phyloP scores from a whole-genome alignment of 2,113 vertebrate genomes.

The Paramormyrops kingsleyae region DNA sequence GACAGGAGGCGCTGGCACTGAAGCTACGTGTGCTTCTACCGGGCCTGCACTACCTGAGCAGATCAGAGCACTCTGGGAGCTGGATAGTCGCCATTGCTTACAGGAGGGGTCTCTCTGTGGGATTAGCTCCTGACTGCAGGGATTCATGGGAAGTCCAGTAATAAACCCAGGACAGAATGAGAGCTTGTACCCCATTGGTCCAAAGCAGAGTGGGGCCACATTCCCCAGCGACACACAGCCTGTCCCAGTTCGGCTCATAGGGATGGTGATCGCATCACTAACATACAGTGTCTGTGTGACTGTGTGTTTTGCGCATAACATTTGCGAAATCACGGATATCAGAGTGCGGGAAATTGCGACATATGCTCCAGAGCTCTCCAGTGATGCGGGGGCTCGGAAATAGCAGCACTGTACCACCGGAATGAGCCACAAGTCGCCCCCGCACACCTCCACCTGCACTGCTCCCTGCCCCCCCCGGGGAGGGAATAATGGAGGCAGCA shows the following conservation, averaged over 20 bases:
- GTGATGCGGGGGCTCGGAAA: not conserved
- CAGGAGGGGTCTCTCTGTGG: not conserved
- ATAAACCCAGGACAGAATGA: not conserved
- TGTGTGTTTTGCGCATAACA: not conserved
- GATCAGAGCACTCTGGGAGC: not conserved
- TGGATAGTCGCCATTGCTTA: not conserved
- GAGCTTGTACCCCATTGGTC: not conserved
- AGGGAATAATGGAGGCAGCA: not conserved
- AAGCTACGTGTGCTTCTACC: not conserved
- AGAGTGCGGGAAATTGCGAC: not conserved
- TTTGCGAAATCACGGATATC: not conserved
- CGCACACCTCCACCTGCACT: not conserved
- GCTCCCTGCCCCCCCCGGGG: not conserved
- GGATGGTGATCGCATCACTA: not conserved
- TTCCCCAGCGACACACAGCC: not conserved
- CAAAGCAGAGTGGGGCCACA: not conserved
- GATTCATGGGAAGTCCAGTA: not conserved
- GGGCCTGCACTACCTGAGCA: not conserved
- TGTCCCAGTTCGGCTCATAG: not conserved
- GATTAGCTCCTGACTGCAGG: not conserved
- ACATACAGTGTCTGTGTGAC: not conserved
- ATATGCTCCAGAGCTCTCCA: not conserved
- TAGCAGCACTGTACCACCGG: not conserved
- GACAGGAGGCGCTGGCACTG: not conserved
- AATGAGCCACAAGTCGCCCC: not conserved